Percentiles rank a stretch among this genome's conserved stretches.
phyloP scores from a whole-genome alignment of 2,113 vertebrate species.

The Ifrita kowaldi region DNA sequence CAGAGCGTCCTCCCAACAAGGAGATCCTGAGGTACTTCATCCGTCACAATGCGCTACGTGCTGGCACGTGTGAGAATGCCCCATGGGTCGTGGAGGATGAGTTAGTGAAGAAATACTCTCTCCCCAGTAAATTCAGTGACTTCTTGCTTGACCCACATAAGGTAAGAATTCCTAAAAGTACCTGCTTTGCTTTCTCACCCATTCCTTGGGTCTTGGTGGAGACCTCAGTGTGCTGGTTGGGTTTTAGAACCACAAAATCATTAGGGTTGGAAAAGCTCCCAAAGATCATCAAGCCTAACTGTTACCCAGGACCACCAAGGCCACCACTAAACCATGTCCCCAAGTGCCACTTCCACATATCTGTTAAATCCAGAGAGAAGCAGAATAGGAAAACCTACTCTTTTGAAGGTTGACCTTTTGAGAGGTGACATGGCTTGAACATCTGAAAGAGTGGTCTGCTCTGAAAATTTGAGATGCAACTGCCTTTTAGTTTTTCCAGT shows the following conservation, averaged over 20 bases:
- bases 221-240: not conserved
- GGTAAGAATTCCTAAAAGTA: constrained; percentile 69
- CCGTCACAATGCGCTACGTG: constrained; percentile 86
- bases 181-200: not conserved
- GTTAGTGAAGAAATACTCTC: constrained; percentile 89
- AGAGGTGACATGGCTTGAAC: not conserved
- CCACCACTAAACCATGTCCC: not conserved
- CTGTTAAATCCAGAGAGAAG: not conserved
- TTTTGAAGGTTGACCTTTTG: not conserved
- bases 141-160: constrained; percentile 95
- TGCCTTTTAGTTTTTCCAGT: not conserved
- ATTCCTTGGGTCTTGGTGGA: not conserved
- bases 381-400: not conserved
- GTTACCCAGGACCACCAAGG: not conserved
- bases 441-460: not conserved
- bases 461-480: not conserved
- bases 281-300: not conserved
- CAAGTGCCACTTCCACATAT: not conserved
- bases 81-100: constrained; percentile 97
- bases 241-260: not conserved
- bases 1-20: constrained; percentile 96
- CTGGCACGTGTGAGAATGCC: constrained; percentile 89
- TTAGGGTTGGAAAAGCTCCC: not conserved
- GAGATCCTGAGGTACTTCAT: constrained; percentile 98
- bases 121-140: constrained; percentile 97